phyloP scores from a whole-genome alignment of 2,888 invertebrate species.

The Elysia crispata region DNA sequence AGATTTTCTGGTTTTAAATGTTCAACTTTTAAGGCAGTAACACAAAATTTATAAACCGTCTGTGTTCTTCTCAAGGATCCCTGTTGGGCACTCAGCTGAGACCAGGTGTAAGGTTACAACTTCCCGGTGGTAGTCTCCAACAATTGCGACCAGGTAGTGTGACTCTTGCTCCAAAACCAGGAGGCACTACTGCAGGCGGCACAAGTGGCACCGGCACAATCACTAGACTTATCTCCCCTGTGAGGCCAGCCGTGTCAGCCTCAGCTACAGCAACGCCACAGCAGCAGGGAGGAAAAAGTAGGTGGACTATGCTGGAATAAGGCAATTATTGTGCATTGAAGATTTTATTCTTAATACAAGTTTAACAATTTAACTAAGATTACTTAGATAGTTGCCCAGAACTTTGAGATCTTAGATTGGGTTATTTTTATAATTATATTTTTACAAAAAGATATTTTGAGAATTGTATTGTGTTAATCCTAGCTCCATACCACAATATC shows the following conservation, averaged over 20 bases:
- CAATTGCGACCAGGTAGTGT: conserved; percentile 65
- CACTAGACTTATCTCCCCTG: conserved; percentile 55
- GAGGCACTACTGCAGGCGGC: conserved; percentile 51
- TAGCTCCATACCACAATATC: too few relatives aligned
- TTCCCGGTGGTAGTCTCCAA: conserved; percentile 65
- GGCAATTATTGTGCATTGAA: too few relatives aligned
- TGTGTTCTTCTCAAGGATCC: conserved; percentile 21
- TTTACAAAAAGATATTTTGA: too few relatives aligned
- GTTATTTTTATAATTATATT: too few relatives aligned
- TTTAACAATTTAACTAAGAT: too few relatives aligned
- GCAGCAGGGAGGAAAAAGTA: conserved; percentile 41
- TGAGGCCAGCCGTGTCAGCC: conserved; percentile 2
- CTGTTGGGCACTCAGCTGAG: conserved; percentile 54
- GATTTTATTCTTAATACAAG: too few relatives aligned
- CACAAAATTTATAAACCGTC: too few relatives aligned
- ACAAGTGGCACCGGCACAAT: conserved; percentile 44
- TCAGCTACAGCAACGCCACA: conserved; percentile 30
- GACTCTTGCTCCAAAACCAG: conserved; percentile 69
- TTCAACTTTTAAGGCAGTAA: too few relatives aligned
- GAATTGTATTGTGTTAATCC: too few relatives aligned
- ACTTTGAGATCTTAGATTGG: too few relatives aligned
- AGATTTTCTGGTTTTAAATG: too few relatives aligned
- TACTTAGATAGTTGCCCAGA: too few relatives aligned
- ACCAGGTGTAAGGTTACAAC: conserved; percentile 68
- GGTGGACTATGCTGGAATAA: not conserved